Evolutionary conservation across 2,797 vertebrate species (phyloP).

Genomic region (Discoglossus pictus): DNA sequence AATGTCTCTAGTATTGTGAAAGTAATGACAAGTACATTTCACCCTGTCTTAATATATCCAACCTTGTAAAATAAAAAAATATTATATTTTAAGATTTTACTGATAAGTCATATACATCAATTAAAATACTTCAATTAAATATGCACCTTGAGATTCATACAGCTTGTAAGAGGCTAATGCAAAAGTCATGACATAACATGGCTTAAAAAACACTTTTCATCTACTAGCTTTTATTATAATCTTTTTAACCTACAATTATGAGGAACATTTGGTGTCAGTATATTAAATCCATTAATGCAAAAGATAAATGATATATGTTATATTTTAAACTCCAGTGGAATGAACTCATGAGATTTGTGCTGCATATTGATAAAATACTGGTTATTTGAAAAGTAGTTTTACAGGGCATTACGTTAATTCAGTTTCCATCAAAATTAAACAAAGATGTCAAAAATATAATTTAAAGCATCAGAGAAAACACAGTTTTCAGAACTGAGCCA

Average conservation of each 20-base stretch:
- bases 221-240: neutral
- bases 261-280: neutral
- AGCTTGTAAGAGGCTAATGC: neutral
- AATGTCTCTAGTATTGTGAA: neutral
- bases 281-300: neutral
- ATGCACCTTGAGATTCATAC: constrained; percentile 1
- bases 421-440: no score
- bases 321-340: neutral
- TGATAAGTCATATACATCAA: constrained; percentile 6
- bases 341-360: neutral
- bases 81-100: neutral
- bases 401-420: no score
- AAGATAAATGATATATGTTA: neutral
- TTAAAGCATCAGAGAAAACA: no score
- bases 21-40: neutral
- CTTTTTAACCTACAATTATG: neutral
- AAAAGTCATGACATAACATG: neutral
- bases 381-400: neutral
- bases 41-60: neutral
- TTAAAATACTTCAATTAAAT: constrained; percentile 10
- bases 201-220: neutral
- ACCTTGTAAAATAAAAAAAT: constrained; percentile 4
- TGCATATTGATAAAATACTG: neutral
- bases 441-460: no score
- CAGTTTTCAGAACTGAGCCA: no score